These are phyloP conservation scores for Psix sp. DNA, from an alignment of 1,140 invertebrate species.

Conservation along the genomic window DNA sequence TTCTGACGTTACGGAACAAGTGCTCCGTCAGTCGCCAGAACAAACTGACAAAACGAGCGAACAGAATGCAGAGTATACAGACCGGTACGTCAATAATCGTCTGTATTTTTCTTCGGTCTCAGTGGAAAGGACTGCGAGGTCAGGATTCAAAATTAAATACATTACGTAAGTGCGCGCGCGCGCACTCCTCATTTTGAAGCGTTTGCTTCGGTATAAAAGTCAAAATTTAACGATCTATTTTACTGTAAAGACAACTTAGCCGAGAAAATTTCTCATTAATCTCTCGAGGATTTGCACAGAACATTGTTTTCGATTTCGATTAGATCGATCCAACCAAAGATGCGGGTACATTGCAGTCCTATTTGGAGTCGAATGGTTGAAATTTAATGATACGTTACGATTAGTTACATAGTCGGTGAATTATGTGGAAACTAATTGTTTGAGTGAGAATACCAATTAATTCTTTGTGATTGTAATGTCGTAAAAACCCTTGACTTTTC, in stretches of 20 bases:
- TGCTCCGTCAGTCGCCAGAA: slow-evolving; percentile 6
- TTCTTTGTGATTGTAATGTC: background rate
- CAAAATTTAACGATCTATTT: too few species aligned
- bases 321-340: slow-evolving; percentile 23
- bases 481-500: too few species aligned
- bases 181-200: slow-evolving; percentile 31
- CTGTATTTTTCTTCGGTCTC: slow-evolving; percentile 14
- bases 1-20: background rate
- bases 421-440: too few species aligned
- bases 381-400: slow-evolving; percentile 1
- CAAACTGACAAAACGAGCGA: slow-evolving; percentile 7
- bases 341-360: slow-evolving; percentile 4
- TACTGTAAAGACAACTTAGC: slow-evolving; percentile 18
- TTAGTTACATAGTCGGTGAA: background rate
- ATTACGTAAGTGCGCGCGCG: slow-evolving; percentile 54
- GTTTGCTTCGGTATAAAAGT: too few species aligned
- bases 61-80: slow-evolving; percentile 2
- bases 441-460: too few species aligned
- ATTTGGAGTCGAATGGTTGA: background rate
- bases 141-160: slow-evolving; percentile 53
- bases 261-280: slow-evolving; percentile 29
- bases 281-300: slow-evolving; percentile 20
- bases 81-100: slow-evolving; percentile 28
- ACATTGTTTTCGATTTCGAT: slow-evolving; percentile 13
- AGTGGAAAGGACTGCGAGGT: slow-evolving; percentile 5